Conservation (phyloP, 2,797 vertebrate species). For the Capromys pilorides region DNA sequence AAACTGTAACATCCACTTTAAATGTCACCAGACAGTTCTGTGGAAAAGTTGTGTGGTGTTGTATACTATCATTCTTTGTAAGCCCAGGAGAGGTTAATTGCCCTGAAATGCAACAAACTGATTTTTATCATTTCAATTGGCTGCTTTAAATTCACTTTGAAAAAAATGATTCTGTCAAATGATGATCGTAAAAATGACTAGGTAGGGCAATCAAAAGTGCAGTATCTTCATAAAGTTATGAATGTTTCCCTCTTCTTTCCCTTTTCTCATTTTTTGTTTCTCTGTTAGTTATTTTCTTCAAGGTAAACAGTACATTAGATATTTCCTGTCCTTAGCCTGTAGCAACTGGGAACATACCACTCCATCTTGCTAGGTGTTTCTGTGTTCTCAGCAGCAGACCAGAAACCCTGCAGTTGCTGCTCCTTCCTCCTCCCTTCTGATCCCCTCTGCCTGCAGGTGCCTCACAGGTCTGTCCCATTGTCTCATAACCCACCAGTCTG, state of each 20-base stretch:
- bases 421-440: background rate
- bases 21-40: constrained; percentile 25
- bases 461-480: background rate
- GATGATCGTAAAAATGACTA: constrained; percentile 17
- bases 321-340: background rate
- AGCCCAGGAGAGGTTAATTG: constrained; percentile 18
- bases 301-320: background rate
- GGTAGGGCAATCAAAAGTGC: constrained; percentile 5
- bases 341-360: background rate
- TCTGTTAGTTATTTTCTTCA: background rate
- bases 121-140: constrained; percentile 43
- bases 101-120: background rate
- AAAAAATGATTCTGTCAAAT: constrained; percentile 32
- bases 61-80: background rate
- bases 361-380: background rate
- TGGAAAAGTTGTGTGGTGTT: constrained; percentile 36
- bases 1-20: background rate
- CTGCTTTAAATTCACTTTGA: constrained; percentile 59
- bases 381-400: background rate
- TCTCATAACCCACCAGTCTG: background rate
- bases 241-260: background rate
- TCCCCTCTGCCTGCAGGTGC: background rate
- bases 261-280: constrained; percentile 51
- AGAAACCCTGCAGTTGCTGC: background rate
- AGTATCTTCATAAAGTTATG: background rate